Percentiles rank a stretch among this genome's conserved stretches.
Conservation (phyloP, 2,888 invertebrate species). For the Trichogramma evanescens region DNA sequence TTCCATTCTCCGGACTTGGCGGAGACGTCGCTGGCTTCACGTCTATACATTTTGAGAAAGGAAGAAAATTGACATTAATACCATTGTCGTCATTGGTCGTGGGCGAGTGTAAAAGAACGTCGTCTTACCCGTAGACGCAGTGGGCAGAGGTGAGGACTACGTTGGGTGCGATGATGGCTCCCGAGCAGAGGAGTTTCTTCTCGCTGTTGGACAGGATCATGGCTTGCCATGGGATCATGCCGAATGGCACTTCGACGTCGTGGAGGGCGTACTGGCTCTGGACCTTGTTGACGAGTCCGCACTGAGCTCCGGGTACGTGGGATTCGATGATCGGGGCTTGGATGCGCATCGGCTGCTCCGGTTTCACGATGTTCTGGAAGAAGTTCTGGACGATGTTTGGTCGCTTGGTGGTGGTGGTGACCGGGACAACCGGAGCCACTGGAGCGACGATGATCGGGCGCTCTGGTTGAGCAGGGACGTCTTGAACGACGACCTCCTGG, state of each 20-base stretch:
- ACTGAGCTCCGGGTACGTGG: constrained; percentile 34
- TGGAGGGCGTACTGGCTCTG: constrained; percentile 33
- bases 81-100: background rate
- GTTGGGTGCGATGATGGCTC: constrained; percentile 68
- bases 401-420: constrained; percentile 1
- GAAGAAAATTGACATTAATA: background rate
- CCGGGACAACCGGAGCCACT: background rate
- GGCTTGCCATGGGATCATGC: constrained; percentile 82
- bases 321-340: constrained; percentile 28
- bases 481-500: background rate
- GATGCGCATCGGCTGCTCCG: constrained; percentile 21
- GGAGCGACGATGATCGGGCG: background rate
- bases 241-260: constrained; percentile 61
- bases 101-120: background rate
- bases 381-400: constrained; percentile 10
- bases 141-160: constrained; percentile 73
- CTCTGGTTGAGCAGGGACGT: background rate
- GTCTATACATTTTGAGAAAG: constrained; percentile 41
- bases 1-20: constrained; percentile 82
- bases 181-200: constrained; percentile 69
- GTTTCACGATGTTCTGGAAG: background rate
- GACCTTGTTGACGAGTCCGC: constrained; percentile 46
- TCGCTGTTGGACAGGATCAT: constrained; percentile 70
- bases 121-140: constrained; percentile 67
- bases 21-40: constrained; percentile 59